Evolutionary conservation across 2,797 vertebrate genomes (phyloP), one percentile per base, ranked within the genome.

Genomic region (Loris lydekkerianus): DNA sequence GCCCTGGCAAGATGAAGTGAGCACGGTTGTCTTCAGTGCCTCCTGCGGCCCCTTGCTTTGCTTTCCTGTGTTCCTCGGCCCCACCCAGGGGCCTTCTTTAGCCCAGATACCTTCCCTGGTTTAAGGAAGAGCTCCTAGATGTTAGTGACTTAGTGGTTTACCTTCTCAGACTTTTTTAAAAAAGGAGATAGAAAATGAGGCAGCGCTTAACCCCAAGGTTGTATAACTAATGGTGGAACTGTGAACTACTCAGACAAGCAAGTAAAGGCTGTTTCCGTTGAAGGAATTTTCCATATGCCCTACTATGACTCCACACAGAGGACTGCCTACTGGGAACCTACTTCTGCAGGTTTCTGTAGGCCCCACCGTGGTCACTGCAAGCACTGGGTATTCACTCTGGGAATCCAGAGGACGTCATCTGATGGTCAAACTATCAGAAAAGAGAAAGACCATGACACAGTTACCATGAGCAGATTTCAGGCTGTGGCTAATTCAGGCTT

Each of bases 401-500:
- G 21, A 43, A 84, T 60, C 27, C 49, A 67, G 49, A 89, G 37
- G 37, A n/a, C 4, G 65, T 65, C 46, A 67, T 77, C 63, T 85
- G 27, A 80, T 67, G 69, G 78, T 21, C 86, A 95, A 83, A 89
- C 46, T 61, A 65, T 73, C 82, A 95, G 86, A 85, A 11, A 86
- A 95, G 58, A 93, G 65, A 89, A 84, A 58, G 82, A 53, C n/a
- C 76, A 49, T 37, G 65, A 31, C 14, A 82, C 83, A 49, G 43
- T 91, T 90, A 77, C 58, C 34, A 49, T 67, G 58, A 94, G 76
- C 49, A 89, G 37, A 90, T 84, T 80, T 88, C 93, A 37, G 87
- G 58, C 94, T 94, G 53, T 27, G 67, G 89, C 82, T 97, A 96
- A 97, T 96, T 94, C 18, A 7, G 37, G 89, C 94, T 97, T 97